These are phyloP conservation scores for Kradibia gibbosae DNA, from an alignment of 1,140 invertebrate genomes.

Conservation along the genomic window DNA sequence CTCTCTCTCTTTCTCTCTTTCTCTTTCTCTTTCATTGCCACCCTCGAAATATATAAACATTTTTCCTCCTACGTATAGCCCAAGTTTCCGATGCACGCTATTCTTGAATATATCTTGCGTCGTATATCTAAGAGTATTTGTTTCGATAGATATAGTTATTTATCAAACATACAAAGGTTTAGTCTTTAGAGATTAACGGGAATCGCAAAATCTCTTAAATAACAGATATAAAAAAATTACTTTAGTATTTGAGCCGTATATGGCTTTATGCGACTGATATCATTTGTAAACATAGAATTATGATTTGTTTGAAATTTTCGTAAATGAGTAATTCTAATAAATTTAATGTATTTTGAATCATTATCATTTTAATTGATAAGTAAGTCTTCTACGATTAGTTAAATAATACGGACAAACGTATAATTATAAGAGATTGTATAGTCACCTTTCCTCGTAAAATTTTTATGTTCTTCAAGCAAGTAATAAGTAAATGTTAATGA, in stretches of 20 bases:
- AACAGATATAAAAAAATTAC: neutral
- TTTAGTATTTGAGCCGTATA: neutral
- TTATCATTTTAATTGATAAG: no score
- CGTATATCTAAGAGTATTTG: constrained; percentile 64
- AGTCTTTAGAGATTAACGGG: neutral
- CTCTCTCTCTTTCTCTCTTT: neutral
- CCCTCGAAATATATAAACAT: neutral
- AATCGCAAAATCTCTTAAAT: constrained; percentile 4
- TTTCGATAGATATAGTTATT: constrained; percentile 48
- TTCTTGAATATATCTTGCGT: constrained; percentile 28
- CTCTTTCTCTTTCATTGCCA: neutral
- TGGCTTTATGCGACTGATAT: neutral
- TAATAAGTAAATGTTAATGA: no score
- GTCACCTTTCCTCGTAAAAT: no score
- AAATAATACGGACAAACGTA: no score
- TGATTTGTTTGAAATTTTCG: no score
- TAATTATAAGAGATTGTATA: no score
- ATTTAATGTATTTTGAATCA: no score
- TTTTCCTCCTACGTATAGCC: neutral
- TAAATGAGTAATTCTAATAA: no score
- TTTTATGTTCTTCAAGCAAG: no score
- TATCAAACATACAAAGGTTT: constrained; percentile 15
- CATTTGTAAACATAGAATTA: neutral
- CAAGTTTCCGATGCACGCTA: neutral
- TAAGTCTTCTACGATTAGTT: no score